These are phyloP conservation scores for Cydia pomonella DNA, from an alignment of 1,140 invertebrate species.

Conservation along the genomic window DNA sequence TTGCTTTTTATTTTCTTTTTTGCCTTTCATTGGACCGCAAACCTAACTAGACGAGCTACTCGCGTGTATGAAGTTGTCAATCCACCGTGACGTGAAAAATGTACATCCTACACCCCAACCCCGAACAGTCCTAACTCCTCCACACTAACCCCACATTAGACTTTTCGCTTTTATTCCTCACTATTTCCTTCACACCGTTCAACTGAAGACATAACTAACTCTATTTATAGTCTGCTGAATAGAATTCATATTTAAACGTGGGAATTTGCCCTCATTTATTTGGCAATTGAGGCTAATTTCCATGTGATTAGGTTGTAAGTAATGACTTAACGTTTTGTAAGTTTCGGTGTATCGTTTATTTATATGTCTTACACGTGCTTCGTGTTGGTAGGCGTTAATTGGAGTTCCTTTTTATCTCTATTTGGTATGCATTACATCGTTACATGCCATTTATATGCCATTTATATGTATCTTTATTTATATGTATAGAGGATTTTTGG, in stretches of 20 bases:
- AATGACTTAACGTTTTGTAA: not conserved
- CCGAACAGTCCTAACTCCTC: not conserved
- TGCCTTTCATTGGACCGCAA: not conserved
- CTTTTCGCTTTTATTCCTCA: not conserved
- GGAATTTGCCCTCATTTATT: not conserved
- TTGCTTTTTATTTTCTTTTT: too few species aligned
- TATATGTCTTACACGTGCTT: not conserved
- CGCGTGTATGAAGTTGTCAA: conserved; percentile 9
- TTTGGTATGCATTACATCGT: too few species aligned
- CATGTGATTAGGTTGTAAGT: not conserved
- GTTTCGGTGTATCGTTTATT: not conserved
- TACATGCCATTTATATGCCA: too few species aligned
- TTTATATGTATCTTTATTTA: too few species aligned
- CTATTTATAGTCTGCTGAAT: not conserved
- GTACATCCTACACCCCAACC: not conserved
- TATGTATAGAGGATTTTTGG: too few species aligned
- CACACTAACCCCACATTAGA: not conserved
- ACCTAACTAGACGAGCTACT: conserved; percentile 14
- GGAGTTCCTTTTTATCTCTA: too few species aligned
- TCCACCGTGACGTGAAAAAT: conserved; percentile 11
- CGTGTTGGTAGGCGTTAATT: not conserved
- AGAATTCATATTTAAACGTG: not conserved
- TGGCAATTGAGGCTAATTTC: not conserved
- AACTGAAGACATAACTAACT: conserved; percentile 2
- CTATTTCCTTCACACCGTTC: not conserved